Conservation (phyloP, 2,888 invertebrate species). For the Cryptophagus acutangulus region DNA sequence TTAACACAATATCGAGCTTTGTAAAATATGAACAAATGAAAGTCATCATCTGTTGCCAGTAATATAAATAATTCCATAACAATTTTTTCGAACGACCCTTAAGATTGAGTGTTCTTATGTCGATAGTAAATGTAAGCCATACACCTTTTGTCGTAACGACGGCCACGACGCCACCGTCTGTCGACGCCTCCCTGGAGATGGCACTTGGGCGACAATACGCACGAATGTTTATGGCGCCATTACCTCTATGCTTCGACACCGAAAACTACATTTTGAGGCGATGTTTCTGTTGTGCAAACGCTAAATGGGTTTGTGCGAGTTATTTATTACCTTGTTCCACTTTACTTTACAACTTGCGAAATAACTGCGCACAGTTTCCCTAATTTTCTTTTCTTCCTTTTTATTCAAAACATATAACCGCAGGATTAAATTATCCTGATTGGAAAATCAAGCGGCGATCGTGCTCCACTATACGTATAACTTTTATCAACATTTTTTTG, state of each 20-base stretch:
- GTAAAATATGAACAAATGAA: background rate
- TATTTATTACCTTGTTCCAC: slow-evolving; percentile 25
- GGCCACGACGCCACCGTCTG: slow-evolving; percentile 8
- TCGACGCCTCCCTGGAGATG: slow-evolving; percentile 21
- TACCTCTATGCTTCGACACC: slow-evolving; percentile 26
- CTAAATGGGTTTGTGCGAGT: slow-evolving; percentile 25
- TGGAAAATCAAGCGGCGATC: too few relatives aligned
- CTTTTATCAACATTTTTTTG: too few relatives aligned
- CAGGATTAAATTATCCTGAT: too few relatives aligned
- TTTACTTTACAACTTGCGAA: slow-evolving; percentile 17
- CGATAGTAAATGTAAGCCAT: background rate
- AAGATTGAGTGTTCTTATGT: background rate
- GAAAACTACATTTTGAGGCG: slow-evolving; percentile 30
- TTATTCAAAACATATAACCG: too few relatives aligned
- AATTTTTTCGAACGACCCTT: too few relatives aligned
- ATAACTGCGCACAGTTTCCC: too few relatives aligned
- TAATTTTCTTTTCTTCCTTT: too few relatives aligned
- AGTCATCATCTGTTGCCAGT: too few relatives aligned
- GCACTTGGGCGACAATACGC: slow-evolving; percentile 26
- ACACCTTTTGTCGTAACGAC: slow-evolving; percentile 3
- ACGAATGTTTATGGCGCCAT: slow-evolving; percentile 31
- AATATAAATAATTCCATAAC: too few relatives aligned
- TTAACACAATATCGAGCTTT: too few relatives aligned
- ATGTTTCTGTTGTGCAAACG: slow-evolving; percentile 28
- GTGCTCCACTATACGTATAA: too few relatives aligned